A percentile compares a stretch with the other conserved stretches of the same genome.
Conservation (phyloP, 2,888 invertebrate genomes). For the Phlogophora meticulosa region DNA sequence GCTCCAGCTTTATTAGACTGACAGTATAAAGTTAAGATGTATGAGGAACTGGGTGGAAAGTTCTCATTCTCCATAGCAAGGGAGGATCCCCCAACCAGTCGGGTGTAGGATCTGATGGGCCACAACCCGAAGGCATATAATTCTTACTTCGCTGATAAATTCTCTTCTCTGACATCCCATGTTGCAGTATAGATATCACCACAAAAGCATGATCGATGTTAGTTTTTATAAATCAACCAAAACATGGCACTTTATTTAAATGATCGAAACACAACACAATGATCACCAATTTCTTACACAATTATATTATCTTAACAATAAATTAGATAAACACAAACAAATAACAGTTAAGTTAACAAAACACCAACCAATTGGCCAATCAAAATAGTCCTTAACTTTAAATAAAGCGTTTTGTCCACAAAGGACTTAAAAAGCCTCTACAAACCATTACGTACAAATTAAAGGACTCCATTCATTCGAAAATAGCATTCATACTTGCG, state of each 20-base stretch:
- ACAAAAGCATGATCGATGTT: no score
- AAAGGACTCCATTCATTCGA: constrained; percentile 56
- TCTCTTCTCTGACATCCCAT: no score
- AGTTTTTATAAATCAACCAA: neutral
- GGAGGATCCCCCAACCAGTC: no score
- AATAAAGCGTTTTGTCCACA: constrained; percentile 47
- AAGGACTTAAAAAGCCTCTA: constrained; percentile 52
- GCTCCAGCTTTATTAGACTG: no score
- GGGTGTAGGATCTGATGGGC: no score
- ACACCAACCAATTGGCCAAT: constrained; percentile 41
- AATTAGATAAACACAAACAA: constrained; percentile 27
- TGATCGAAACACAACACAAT: constrained; percentile 10
- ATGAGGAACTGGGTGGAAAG: no score
- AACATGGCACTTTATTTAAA: neutral
- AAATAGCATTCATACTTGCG: constrained; percentile 60
- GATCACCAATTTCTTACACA: constrained; percentile 3
- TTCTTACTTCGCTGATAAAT: no score
- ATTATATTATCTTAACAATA: constrained; percentile 2
- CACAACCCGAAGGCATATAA: no score
- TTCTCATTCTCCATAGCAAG: no score
- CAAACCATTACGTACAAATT: constrained; percentile 53
- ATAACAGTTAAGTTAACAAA: constrained; percentile 3
- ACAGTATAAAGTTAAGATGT: no score
- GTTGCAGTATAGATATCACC: no score
- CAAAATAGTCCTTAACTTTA: constrained; percentile 41